A percentile compares a stretch with the other conserved stretches of the same genome.
phyloP scores from a whole-genome alignment of 2,797 vertebrate species.

The Leptatherina wallacei region DNA sequence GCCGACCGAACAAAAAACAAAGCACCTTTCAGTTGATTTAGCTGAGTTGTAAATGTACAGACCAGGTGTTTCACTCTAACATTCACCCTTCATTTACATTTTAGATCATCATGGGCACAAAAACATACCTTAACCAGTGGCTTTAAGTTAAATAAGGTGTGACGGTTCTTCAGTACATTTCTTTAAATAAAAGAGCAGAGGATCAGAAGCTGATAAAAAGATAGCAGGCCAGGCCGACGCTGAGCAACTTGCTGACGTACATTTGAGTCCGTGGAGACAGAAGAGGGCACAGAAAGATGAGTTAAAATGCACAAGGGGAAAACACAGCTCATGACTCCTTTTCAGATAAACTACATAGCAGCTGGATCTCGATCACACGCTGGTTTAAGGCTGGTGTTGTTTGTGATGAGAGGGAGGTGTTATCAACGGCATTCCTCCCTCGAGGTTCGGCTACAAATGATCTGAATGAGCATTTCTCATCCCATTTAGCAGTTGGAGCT shows the following conservation, averaged over 20 bases:
- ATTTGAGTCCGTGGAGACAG: constrained; percentile 54
- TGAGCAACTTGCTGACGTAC: constrained; percentile 72
- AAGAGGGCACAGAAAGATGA: constrained; percentile 57
- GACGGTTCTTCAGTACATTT: constrained; percentile 11
- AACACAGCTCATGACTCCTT: constrained; percentile 39
- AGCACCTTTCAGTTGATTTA: constrained; percentile 25
- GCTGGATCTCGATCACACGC: constrained; percentile 23
- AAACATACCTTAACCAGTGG: not conserved
- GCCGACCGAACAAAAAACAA: constrained; percentile 30
- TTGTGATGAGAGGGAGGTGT: constrained; percentile 26
- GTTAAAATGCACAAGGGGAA: constrained; percentile 44
- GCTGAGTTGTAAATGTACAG: constrained; percentile 30
- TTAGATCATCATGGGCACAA: not conserved
- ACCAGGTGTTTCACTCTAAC: not conserved
- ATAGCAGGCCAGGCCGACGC: constrained; percentile 32
- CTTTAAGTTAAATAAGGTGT: constrained; percentile 6
- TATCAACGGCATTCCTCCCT: constrained; percentile 13
- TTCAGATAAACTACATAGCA: constrained; percentile 40
- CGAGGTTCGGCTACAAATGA: not conserved
- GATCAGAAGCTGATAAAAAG: constrained; percentile 36
- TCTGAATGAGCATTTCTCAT: constrained; percentile 15
- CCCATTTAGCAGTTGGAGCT: constrained; percentile 20
- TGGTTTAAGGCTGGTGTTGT: constrained; percentile 31
- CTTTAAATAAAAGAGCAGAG: constrained; percentile 2
- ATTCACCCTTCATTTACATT: too few relatives aligned